Evolutionary conservation across 30 jellyfish, hydroid and myxozoan genomes (phyloP), one percentile per base, ranked within the genome.

Genomic region (Pseudorhiza aurosa): DNA sequence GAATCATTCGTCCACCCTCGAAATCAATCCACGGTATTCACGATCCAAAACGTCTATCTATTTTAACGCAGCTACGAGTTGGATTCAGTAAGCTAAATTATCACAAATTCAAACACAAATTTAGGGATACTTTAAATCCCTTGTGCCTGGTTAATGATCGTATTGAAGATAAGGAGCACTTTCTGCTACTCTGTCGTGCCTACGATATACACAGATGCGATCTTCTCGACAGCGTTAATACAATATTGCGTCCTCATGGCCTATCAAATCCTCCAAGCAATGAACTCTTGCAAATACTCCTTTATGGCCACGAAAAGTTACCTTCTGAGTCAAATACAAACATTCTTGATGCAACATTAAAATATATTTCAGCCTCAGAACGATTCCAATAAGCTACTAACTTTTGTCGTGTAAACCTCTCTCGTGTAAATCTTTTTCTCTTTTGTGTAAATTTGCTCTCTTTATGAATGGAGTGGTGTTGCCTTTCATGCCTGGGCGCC

Each of bases 31-130:
- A 51, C 53, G 68, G 78, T 31, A 75, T 75, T 75, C 88, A 75
- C 25, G 88, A 75, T 33, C 68, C 88, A 44, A 75, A 75, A 28
- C 44, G 78, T 33, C 43, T 75, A 44, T 56, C 88, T 40, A 58
- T 53, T 59, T 47, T 55, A 51, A 75, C 78, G 46, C 77, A 75
- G 63, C 78, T 75, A 50, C 75, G 68, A 17, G 88, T 75, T 55
- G 88, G 88, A 51, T 63, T 73, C 77, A 73, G 75, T 57, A 73
- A 73, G 76, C 87, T 73, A 18, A 73, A 69, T 32, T 65, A 7
- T 22, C 72, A 57, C 40, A 57, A 29, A 57, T 22, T n/a, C 18
- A 57, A 22, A 22, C 44, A 25, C 46, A 27, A 45, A 36, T 24
- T 35, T 47, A 1, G 51, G 25, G 83, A 44, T 47, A 44, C 83